These are phyloP conservation scores for Shinisaurus crocodilurus DNA, from an alignment of 2,113 vertebrate genomes.

Conservation along the genomic window DNA sequence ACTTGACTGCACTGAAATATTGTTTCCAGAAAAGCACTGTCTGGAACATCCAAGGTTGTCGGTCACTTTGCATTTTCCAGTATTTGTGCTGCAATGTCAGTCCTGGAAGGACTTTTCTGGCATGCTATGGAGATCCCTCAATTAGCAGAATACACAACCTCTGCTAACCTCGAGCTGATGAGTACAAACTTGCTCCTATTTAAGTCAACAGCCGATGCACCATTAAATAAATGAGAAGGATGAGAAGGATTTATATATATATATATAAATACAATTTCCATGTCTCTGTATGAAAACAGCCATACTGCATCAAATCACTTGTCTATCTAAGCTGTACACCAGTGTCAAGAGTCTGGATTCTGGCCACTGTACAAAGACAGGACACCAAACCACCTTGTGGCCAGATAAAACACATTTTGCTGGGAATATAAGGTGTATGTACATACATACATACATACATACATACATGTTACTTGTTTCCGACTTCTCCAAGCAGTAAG, in stretches of 20 bases:
- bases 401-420: background rate
- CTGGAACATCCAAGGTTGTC: constrained; percentile 12
- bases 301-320: no score
- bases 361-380: background rate
- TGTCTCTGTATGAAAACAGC: background rate
- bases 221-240: background rate
- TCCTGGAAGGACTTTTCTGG: background rate
- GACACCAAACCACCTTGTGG: background rate
- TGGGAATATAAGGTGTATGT: no score
- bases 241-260: no score
- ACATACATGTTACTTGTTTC: no score
- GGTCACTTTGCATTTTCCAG: background rate
- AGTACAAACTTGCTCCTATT: background rate
- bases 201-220: background rate
- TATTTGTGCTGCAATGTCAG: background rate
- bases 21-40: constrained; percentile 1
- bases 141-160: background rate
- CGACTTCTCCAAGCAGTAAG: no score
- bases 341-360: background rate
- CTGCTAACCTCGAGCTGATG: background rate
- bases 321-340: background rate
- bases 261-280: no score
- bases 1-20: constrained; percentile 1
- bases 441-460: no score
- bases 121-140: background rate